phyloP scores from a whole-genome alignment of 2,888 invertebrate genomes.

The Cacoxenus indagator region DNA sequence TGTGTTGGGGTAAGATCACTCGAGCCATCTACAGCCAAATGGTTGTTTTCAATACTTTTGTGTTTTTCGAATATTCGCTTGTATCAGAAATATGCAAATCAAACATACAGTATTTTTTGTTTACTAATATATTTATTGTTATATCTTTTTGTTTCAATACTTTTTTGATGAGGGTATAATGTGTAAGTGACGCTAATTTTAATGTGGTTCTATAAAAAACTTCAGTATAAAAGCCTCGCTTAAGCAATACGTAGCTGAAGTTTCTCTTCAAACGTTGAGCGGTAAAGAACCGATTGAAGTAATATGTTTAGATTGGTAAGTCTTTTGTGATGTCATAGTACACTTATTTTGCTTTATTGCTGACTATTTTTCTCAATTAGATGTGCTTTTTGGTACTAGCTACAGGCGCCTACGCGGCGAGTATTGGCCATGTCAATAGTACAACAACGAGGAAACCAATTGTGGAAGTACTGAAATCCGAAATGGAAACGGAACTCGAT shows the following conservation, averaged over 20 bases:
- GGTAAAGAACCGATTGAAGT: conserved; percentile 42
- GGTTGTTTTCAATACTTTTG: neutral
- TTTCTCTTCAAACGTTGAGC: conserved; percentile 39
- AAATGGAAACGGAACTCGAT: conserved; percentile 53
- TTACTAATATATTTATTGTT: conserved; percentile 51
- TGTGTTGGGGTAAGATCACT: neutral
- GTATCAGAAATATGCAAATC: conserved; percentile 52
- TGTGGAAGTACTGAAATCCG: conserved; percentile 55
- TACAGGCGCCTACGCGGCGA: conserved; percentile 47
- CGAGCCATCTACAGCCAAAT: neutral
- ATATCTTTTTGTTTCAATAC: conserved; percentile 27
- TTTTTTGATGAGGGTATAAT: conserved; percentile 30
- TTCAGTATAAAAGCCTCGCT: conserved; percentile 58
- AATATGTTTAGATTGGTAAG: conserved; percentile 58
- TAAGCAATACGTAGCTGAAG: conserved; percentile 37
- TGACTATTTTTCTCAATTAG: conserved; percentile 30
- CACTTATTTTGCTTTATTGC: neutral
- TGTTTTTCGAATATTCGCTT: conserved; percentile 2
- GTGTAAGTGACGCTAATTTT: conserved; percentile 59
- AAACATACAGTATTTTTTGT: conserved; percentile 43
- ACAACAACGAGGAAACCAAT: conserved; percentile 51
- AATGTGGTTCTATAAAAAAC: conserved; percentile 30
- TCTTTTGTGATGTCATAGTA: conserved; percentile 5
- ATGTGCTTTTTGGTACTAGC: conserved; percentile 53
- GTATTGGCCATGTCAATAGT: conserved; percentile 39